These are phyloP conservation scores for Euwallacea similis DNA, from an alignment of 1,140 invertebrate genomes.

Conservation along the genomic window DNA sequence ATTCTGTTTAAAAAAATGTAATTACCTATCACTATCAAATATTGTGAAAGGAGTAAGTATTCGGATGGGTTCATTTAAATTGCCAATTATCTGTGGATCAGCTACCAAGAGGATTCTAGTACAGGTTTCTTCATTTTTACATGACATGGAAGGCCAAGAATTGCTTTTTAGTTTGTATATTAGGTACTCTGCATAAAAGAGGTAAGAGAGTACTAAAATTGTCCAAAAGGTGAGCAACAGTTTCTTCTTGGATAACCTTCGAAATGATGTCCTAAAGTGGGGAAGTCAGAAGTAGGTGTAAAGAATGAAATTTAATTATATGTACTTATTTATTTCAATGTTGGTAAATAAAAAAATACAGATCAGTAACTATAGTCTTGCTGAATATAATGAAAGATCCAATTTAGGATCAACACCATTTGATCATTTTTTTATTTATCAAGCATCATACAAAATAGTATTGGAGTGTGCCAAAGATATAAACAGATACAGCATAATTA, in stretches of 20 bases:
- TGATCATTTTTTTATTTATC: too few relatives aligned
- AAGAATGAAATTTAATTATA: too few relatives aligned
- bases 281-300: too few relatives aligned
- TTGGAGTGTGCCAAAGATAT: too few relatives aligned
- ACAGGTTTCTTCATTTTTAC: conserved; percentile 59
- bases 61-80: conserved; percentile 65
- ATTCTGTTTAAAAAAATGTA: conserved; percentile 16
- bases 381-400: too few relatives aligned
- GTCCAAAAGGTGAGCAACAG: conserved; percentile 23
- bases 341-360: too few relatives aligned
- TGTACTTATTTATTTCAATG: too few relatives aligned
- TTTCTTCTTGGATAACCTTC: conserved; percentile 34
- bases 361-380: too few relatives aligned
- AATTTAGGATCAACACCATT: too few relatives aligned
- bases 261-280: neutral
- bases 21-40: conserved; percentile 80
- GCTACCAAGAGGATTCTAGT: conserved; percentile 79
- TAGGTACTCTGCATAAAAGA: conserved; percentile 39
- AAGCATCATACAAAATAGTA: too few relatives aligned
- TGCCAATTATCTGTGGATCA: conserved; percentile 90
- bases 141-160: conserved; percentile 59
- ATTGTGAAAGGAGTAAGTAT: conserved; percentile 60
- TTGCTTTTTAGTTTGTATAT: conserved; percentile 38
- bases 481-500: too few relatives aligned
- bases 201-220: conserved; percentile 26